A percentile compares a stretch with the other conserved stretches of the same genome.
Evolutionary conservation across 1,140 invertebrate genomes (phyloP).

Genomic region (Eupeodes corollae): DNA sequence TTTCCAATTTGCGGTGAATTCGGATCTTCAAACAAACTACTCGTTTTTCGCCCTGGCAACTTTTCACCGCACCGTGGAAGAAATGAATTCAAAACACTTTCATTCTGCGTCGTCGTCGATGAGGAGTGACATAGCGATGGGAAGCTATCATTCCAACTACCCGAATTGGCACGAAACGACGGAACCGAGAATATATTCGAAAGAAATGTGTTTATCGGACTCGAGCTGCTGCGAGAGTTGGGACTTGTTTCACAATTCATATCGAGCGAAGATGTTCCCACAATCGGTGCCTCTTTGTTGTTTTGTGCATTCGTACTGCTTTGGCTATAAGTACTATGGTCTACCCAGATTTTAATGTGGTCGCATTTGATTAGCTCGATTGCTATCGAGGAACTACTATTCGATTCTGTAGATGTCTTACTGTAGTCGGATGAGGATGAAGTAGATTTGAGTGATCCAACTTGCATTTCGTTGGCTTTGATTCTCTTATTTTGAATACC

Average conservation of each 20-base stretch:
- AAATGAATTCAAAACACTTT: slow-evolving; percentile 24
- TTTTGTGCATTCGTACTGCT: background rate
- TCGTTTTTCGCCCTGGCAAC: slow-evolving; percentile 41
- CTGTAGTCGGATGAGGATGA: background rate
- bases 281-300: background rate
- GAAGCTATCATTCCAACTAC: background rate
- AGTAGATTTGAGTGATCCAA: too few species aligned
- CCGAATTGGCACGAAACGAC: slow-evolving; percentile 4
- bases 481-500: too few species aligned
- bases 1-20: slow-evolving; percentile 27
- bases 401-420: background rate
- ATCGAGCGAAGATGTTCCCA: background rate
- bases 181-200: slow-evolving; percentile 22
- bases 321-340: slow-evolving; percentile 11
- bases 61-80: slow-evolving; percentile 41
- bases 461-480: too few species aligned
- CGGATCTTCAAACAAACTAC: slow-evolving; percentile 54
- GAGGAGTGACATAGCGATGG: background rate
- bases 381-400: slow-evolving; percentile 1
- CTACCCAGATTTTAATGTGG: slow-evolving; percentile 34
- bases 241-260: background rate
- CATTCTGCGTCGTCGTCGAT: background rate
- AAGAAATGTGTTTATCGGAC: slow-evolving; percentile 20
- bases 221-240: slow-evolving; percentile 4
- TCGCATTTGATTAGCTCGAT: slow-evolving; percentile 32